These are phyloP conservation scores for Drosophila nigricruria DNA, from an alignment of 2,888 invertebrate genomes.

Conservation along the genomic window DNA sequence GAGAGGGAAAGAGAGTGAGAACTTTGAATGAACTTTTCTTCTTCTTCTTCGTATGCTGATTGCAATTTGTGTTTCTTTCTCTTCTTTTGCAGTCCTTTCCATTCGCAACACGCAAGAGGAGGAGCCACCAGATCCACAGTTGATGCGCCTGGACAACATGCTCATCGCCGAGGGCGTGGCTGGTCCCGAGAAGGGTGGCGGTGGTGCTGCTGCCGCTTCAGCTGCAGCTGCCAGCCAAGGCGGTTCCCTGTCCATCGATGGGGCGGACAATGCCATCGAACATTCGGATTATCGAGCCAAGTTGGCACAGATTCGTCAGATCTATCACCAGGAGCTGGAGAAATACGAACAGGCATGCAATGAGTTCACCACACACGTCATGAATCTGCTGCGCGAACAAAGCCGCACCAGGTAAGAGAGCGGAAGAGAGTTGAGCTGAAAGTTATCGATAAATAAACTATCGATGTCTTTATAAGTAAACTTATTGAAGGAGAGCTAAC, in stretches of 20 bases:
- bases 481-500: neutral
- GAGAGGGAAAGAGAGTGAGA: neutral
- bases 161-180: constrained; percentile 99
- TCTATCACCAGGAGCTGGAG: constrained; percentile 99
- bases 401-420: constrained; percentile 90
- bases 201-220: constrained; percentile 94
- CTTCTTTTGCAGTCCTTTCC: constrained; percentile 90
- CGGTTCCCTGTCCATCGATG: constrained; percentile 85
- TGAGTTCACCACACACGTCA: constrained; percentile 99
- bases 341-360: constrained; percentile 99
- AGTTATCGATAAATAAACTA: constrained; percentile 1
- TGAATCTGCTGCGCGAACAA: constrained; percentile 98
- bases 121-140: constrained; percentile 98
- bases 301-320: constrained; percentile 98
- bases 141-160: constrained; percentile 99
- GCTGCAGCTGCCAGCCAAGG: constrained; percentile 94
- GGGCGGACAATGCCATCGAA: constrained; percentile 97
- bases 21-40: constrained; percentile 3
- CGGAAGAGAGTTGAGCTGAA: neutral
- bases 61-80: constrained; percentile 1
- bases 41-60: constrained; percentile 18
- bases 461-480: neutral
- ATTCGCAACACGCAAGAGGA: constrained; percentile 98
- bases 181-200: constrained; percentile 96
- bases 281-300: constrained; percentile 99